phyloP scores from a whole-genome alignment of 2,888 invertebrate genomes.

The Amphimallon solstitiale region DNA sequence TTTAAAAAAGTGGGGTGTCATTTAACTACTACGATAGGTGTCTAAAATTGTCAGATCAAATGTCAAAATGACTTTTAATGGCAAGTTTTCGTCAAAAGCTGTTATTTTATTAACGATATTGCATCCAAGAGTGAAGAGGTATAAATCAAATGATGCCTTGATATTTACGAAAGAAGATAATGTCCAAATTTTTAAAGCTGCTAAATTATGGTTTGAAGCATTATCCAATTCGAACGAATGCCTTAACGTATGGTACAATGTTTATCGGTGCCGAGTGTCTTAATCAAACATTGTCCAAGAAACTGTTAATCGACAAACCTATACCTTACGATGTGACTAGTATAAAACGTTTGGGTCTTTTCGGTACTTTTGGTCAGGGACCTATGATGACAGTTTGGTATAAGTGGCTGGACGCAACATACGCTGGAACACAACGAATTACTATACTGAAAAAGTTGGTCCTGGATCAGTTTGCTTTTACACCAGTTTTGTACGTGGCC shows the following conservation, averaged over 20 bases:
- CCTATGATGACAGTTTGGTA: constrained; percentile 75
- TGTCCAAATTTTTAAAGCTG: constrained; percentile 48
- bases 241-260: constrained; percentile 77
- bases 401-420: constrained; percentile 77
- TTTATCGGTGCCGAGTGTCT: constrained; percentile 83
- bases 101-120: no score
- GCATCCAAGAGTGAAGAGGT: no score
- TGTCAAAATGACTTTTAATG: no score
- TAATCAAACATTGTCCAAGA: constrained; percentile 78
- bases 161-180: constrained; percentile 38
- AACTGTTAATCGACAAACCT: constrained; percentile 63
- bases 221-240: constrained; percentile 65
- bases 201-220: constrained; percentile 61
- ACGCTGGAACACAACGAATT: constrained; percentile 72
- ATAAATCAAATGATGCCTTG: neutral
- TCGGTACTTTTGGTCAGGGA: constrained; percentile 71
- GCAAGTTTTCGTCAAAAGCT: no score
- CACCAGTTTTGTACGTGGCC: constrained; percentile 74
- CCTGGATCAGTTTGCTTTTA: constrained; percentile 80
- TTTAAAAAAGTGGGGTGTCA: no score
- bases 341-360: constrained; percentile 69
- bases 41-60: no score
- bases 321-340: constrained; percentile 65
- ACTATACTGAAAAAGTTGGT: constrained; percentile 75
- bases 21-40: no score